Base-by-base conservation (phyloP, 2,797 vertebrate species). In the Trichosurus vulpecula region DNA sequence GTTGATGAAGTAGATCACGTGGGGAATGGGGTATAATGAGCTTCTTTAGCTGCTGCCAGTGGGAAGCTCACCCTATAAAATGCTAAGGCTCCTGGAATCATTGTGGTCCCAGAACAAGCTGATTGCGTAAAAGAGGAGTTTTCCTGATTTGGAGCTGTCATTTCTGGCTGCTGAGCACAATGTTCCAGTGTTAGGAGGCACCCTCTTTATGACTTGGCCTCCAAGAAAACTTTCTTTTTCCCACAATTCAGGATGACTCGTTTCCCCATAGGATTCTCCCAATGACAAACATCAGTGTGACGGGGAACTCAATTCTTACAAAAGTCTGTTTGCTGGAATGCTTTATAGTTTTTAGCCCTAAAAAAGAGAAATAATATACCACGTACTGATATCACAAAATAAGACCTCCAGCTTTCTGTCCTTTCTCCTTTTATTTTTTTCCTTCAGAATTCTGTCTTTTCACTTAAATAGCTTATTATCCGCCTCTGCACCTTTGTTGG, bases 1-100 rank as follows among this genome's bases (percentile, higher is more conserved):
- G 97, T 97, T 98, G 98, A 98, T 98, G 98, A 98, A 98, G 98
- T 98, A 97, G 97, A 96, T 98, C 98, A 98, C 97, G 98, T 98
- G 98, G 41, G 98, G 97, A 96, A 97, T 97, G 97, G 96, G 96
- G 97, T 97, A 98, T 98, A 98, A 98, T 98, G 97, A 98, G 97
- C 96, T 97, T 98, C 98, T 98, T 99, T 97, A 98, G 97, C 97
- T 94, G 97, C 97, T 98, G 98, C 98, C 98, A 98, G 98, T 97
- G 98, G 98, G 97, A 98, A 98, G 97, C 95, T 92, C 97, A 96
- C 92, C 94, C 98, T 97, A 98, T 98, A 97, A 98, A 98, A 98
- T 61, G 93, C 57, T 66, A 90, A 98, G 97, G 97, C 98, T 96
- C 98, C 95, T 5, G 51, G 97, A 95, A 96, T 91, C 96, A 95